Evolutionary conservation across 2,113 vertebrate species (phyloP).

Genomic region (Carassius carassius): DNA sequence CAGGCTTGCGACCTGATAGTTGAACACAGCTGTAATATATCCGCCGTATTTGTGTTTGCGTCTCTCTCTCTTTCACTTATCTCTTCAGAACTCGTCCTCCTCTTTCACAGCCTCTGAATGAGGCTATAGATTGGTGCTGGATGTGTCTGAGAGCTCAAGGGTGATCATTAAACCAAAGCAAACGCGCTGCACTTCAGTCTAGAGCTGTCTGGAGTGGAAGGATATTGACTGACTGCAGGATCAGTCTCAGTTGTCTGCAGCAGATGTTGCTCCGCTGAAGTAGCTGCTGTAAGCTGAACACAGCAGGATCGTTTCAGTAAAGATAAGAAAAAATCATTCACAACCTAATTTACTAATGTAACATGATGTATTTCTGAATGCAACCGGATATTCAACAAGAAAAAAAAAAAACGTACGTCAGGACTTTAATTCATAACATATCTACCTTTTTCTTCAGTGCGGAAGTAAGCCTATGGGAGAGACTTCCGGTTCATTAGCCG

Average conservation of each 20-base stretch:
- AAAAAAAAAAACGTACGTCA: background rate
- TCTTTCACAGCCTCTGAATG: background rate
- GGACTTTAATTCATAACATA: too few relatives aligned
- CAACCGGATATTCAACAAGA: too few relatives aligned
- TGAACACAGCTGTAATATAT: background rate
- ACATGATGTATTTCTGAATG: background rate
- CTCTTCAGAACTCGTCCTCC: too few relatives aligned
- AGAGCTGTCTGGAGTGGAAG: background rate
- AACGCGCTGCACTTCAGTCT: background rate
- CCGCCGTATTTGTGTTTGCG: background rate
- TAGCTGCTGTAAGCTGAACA: background rate
- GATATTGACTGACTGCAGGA: background rate
- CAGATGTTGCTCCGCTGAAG: background rate
- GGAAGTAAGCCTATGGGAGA: too few relatives aligned
- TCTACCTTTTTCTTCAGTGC: too few relatives aligned
- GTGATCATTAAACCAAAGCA: background rate
- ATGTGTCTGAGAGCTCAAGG: constrained; percentile 15
- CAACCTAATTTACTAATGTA: background rate
- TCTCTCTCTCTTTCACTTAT: too few relatives aligned
- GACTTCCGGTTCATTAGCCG: too few relatives aligned
- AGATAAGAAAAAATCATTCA: background rate
- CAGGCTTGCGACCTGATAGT: background rate
- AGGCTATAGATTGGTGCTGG: background rate
- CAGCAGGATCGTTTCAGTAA: background rate
- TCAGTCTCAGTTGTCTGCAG: background rate